A percentile compares a stretch with the other conserved stretches of the same genome.
phyloP scores from a whole-genome alignment of 2,888 invertebrate species.

The Neuroscelio doddi region DNA sequence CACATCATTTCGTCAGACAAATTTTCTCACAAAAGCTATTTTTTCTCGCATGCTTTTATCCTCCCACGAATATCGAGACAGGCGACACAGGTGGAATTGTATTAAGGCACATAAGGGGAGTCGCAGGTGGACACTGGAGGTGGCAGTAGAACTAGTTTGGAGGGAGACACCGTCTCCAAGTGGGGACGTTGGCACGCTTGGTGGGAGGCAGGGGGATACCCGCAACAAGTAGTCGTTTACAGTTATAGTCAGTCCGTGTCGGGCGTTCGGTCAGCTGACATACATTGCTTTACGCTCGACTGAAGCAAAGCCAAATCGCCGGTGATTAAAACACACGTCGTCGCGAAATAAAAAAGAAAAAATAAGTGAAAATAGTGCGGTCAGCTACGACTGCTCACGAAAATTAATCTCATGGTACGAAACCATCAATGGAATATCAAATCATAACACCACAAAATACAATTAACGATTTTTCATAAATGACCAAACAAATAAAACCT shows the following conservation, averaged over 20 bases:
- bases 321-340: constrained; percentile 23
- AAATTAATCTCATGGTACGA: too few relatives aligned
- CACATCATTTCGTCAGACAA: too few relatives aligned
- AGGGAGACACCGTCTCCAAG: constrained; percentile 30
- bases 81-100: constrained; percentile 34
- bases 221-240: constrained; percentile 72
- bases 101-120: constrained; percentile 25
- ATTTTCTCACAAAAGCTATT: not conserved
- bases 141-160: constrained; percentile 50
- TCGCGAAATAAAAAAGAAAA: constrained; percentile 1
- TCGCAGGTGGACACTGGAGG: constrained; percentile 49
- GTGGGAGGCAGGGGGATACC: constrained; percentile 53
- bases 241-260: constrained; percentile 73
- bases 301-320: constrained; percentile 24
- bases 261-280: constrained; percentile 71
- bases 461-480: too few relatives aligned
- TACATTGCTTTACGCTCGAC: constrained; percentile 33
- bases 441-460: too few relatives aligned
- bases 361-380: constrained; percentile 10
- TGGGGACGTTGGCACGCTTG: constrained; percentile 44
- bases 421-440: too few relatives aligned
- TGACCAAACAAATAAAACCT: too few relatives aligned
- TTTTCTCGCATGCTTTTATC: constrained; percentile 3
- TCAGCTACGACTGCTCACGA: constrained; percentile 1
- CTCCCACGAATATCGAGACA: not conserved